These are phyloP conservation scores for Carposina sasakii DNA, from an alignment of 1,140 invertebrate species.

Conservation along the genomic window DNA sequence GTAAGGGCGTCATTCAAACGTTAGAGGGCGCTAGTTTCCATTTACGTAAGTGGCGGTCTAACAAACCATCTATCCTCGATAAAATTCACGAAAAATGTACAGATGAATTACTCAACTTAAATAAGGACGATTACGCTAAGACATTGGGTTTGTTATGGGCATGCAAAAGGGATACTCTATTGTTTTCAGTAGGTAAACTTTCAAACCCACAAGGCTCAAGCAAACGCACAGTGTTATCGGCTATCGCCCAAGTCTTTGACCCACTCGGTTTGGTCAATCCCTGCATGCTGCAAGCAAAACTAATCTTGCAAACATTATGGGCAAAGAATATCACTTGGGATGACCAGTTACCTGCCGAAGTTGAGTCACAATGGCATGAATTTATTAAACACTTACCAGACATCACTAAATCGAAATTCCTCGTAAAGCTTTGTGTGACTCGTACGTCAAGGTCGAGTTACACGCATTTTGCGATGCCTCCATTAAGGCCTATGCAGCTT, in stretches of 20 bases:
- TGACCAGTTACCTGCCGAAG: slow-evolving; percentile 1
- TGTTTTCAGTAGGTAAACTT: background rate
- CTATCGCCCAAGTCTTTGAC: slow-evolving; percentile 14
- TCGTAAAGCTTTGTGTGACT: background rate
- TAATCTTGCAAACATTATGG: slow-evolving; percentile 13
- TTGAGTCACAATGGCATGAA: slow-evolving; percentile 5
- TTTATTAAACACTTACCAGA: background rate
- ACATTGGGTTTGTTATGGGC: background rate
- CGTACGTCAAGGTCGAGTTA: background rate
- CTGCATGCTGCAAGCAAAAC: slow-evolving; percentile 14
- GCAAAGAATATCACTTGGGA: slow-evolving; percentile 10
- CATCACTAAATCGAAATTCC: slow-evolving; percentile 8
- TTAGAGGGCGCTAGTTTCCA: slow-evolving; percentile 7
- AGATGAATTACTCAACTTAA: background rate
- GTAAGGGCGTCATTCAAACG: slow-evolving; percentile 5
- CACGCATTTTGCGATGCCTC: slow-evolving; percentile 7
- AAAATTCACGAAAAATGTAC: background rate
- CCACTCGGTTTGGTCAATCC: slow-evolving; percentile 12
- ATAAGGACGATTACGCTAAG: background rate
- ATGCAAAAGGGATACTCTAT: background rate
- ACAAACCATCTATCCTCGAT: background rate
- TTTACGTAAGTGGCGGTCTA: background rate
- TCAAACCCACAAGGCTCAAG: background rate
- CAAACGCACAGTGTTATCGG: slow-evolving; percentile 7
- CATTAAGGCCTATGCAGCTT: background rate